A percentile compares a stretch with the other conserved stretches of the same genome.
These are phyloP conservation scores for Andrena praecox DNA, from an alignment of 2,888 invertebrate species.

Conservation along the genomic window DNA sequence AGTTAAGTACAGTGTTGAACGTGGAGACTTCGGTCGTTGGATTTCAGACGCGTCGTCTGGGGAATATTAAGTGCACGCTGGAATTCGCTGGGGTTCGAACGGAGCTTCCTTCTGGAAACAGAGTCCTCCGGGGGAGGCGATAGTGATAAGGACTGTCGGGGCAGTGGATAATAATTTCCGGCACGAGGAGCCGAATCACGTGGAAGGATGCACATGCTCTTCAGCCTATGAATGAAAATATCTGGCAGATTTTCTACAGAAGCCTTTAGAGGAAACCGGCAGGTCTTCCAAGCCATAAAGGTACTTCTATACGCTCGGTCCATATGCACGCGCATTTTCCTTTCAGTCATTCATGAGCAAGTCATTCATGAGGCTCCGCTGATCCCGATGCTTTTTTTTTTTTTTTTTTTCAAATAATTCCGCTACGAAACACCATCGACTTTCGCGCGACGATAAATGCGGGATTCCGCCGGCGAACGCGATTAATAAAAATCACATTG, in stretches of 20 bases:
- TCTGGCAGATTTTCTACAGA: conserved; percentile 81
- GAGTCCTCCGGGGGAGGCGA: too few relatives aligned
- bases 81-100: background rate
- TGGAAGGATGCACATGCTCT: conserved; percentile 80
- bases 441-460: background rate
- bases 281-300: conserved; percentile 84
- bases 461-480: too few relatives aligned
- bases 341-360: conserved; percentile 79
- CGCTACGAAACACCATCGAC: too few relatives aligned
- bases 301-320: conserved; percentile 77
- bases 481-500: too few relatives aligned
- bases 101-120: too few relatives aligned
- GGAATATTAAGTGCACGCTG: background rate
- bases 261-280: conserved; percentile 80
- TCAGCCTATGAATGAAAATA: conserved; percentile 83
- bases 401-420: conserved; percentile 16
- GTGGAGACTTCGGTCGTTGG: background rate
- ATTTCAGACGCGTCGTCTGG: conserved; percentile 3
- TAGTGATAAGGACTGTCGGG: background rate
- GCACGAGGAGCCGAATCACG: conserved; percentile 67
- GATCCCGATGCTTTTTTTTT: conserved; percentile 17
- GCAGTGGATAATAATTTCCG: background rate
- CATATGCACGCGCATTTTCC: conserved; percentile 76
- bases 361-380: conserved; percentile 63
- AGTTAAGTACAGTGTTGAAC: background rate